These are phyloP conservation scores for Hoplias malabaricus DNA, from an alignment of 2,113 vertebrate genomes.

Conservation along the genomic window DNA sequence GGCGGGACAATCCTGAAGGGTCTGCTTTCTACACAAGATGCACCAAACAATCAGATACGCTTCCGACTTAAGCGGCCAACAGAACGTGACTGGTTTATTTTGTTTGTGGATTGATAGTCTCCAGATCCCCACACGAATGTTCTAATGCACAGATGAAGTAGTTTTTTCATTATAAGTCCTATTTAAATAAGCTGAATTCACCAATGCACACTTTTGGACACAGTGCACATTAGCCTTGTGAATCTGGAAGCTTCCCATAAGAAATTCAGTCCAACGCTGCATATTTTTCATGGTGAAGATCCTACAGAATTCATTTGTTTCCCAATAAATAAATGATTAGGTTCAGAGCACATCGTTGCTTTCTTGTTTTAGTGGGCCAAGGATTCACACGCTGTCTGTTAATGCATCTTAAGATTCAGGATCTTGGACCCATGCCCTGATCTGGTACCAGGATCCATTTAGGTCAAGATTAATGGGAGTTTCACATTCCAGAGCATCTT, in stretches of 20 bases:
- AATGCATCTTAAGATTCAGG: neutral
- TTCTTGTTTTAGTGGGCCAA: neutral
- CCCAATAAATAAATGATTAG: no score
- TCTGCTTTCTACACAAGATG: no score
- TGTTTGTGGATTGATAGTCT: no score
- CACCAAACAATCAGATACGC: no score
- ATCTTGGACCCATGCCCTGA: neutral
- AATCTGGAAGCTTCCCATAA: neutral
- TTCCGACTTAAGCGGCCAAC: no score
- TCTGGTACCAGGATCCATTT: neutral
- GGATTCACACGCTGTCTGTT: neutral
- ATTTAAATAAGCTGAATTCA: no score
- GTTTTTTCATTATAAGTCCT: neutral
- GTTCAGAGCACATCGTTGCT: neutral
- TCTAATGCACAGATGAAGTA: no score
- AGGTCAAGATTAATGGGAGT: neutral
- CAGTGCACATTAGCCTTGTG: no score
- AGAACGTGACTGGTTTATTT: no score
- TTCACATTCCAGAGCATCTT: neutral
- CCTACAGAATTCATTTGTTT: neutral
- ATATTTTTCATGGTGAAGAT: neutral
- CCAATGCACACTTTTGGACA: no score
- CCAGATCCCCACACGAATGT: no score
- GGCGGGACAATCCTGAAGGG: no score
- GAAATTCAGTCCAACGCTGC: neutral